Base-by-base conservation (phyloP, 2,888 invertebrate species). In the Lobophora halterata region DNA sequence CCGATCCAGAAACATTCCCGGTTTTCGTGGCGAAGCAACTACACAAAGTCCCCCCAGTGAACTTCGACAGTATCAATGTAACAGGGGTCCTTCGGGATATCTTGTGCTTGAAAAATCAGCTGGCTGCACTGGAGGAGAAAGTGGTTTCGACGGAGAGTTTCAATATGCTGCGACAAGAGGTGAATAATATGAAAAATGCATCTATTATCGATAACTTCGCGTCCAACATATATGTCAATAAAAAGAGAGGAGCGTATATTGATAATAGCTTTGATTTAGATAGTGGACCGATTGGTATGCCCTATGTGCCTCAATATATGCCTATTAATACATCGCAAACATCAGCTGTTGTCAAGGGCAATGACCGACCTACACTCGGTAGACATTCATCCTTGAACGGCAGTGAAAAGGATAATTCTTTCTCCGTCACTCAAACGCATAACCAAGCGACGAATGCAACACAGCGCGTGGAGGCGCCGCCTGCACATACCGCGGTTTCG, bases 11-110 rank as follows among this genome's bases (percentile, higher is more conserved):
- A 5, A 0, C 29, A 3, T 37, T 37, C 11, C 31, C 38, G 3
- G 19, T 38, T 9, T 46, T 46, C 20, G 46, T 46, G 5, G 46
- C 46, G 1, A 30, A 9, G 20, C 35, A 41, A 2, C 8, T 46
- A 5, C 34, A 46, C 6, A 14, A 19, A 18, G 12, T 43, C 8
- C 42, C 42, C 2, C 36, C 33, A n/a, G 33, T 43, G 2, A 32
- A 16, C 8, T 32, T 32, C 8, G 24, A 32, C 11, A 16, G 17
- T 24, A 24, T 32, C 7, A 17, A 43, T 33, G 27, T 11, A 1
- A 33, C 41, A 3, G 12, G 32, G 5, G 16, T 37, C 11, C 11
- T 29, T 6, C 37, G 32, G 19, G 41, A 41, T 19, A 26, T 41
- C 0, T 10, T 38, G 5, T 7, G 10, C 6, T 3, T 41, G n/a